Evolutionary conservation across 1,140 invertebrate genomes (phyloP).

Genomic region (Bombus confusus): DNA sequence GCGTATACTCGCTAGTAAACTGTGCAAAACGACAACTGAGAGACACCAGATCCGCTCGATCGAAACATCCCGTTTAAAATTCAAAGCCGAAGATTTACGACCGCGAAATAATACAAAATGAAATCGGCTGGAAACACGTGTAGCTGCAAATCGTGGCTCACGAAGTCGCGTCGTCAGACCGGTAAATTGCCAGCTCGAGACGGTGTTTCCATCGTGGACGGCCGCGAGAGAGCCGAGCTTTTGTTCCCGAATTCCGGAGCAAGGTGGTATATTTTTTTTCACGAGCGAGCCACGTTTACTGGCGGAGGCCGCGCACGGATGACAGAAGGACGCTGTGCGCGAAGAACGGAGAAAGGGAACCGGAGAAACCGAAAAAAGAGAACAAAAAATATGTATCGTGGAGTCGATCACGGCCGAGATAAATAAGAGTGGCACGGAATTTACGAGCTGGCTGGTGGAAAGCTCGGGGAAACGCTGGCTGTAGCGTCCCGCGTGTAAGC

Average conservation of each 20-base stretch:
- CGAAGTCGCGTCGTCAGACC: conserved; percentile 25
- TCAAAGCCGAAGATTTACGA: neutral
- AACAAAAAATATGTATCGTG: conserved; percentile 57
- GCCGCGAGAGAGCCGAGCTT: conserved; percentile 20
- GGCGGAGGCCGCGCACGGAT: neutral
- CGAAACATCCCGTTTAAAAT: neutral
- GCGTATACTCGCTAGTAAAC: neutral
- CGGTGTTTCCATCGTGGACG: neutral
- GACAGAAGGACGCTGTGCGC: conserved; percentile 21
- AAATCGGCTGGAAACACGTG: neutral
- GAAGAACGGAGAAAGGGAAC: neutral
- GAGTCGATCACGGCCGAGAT: conserved; percentile 64
- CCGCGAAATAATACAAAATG: neutral
- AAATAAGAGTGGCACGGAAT: conserved; percentile 68
- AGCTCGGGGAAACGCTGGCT: conserved; percentile 58
- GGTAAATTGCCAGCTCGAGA: conserved; percentile 13
- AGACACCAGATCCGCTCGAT: neutral
- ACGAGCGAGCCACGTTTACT: conserved; percentile 34
- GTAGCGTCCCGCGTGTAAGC: conserved; percentile 44
- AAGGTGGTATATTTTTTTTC: conserved; percentile 43
- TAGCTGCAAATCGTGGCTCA: conserved; percentile 1
- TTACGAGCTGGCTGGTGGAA: conserved; percentile 68
- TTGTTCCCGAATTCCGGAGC: conserved; percentile 53
- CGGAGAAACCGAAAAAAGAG: neutral
- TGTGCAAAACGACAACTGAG: neutral